Base-by-base conservation (phyloP, 2,113 vertebrate species). In the Merops nubicus region DNA sequence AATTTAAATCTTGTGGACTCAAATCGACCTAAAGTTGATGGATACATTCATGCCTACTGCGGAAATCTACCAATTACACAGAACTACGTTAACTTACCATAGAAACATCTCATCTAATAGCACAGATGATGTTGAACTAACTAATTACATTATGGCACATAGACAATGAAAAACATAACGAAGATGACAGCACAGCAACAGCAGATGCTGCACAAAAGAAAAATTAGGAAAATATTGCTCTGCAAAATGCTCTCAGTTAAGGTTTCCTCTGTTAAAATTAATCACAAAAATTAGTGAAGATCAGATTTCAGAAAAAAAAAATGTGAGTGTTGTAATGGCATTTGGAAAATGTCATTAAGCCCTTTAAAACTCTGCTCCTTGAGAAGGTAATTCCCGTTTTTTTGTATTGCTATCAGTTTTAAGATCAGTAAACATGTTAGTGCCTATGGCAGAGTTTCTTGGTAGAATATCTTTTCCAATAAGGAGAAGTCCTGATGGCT, bases 111-210 rank as follows among this genome's bases (percentile, higher is more conserved):
- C 96, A 96, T 96, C 95, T 97, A 96, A 97, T 97, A 96, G 96
- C 95, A 93, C 95, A 96, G 95, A 96, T 94, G 96, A 97, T 96
- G 96, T 95, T 96, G 96, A 96, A 96, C 93, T 96, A 96, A 96
- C 96, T 97, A 97, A 97, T 97, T 96, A 96, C 96, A 97, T 97
- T 97, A 96, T 97, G 96, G 96, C 95, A 97, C 96, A 96, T 93
- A 97, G 96, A 97, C 93, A 96, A 97, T 96, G 95, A 97, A 97
- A 97, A 97, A 96, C 92, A 97, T 96, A 97, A 96, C 86, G 60
- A 96, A 97, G 96, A 95, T 96, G 96, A 96, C 96, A 96, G 96
- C 92, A 94, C 96, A 97, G 96, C 96, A 96, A 97, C 95, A 96
- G 93, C 96, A 97, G 96, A 97, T 97, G 96, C 96, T 96, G 86